Percentiles rank a stretch among this genome's conserved stretches.
Evolutionary conservation across 2,797 vertebrate species (phyloP).

Genomic region (Chloroceryle amazona): DNA sequence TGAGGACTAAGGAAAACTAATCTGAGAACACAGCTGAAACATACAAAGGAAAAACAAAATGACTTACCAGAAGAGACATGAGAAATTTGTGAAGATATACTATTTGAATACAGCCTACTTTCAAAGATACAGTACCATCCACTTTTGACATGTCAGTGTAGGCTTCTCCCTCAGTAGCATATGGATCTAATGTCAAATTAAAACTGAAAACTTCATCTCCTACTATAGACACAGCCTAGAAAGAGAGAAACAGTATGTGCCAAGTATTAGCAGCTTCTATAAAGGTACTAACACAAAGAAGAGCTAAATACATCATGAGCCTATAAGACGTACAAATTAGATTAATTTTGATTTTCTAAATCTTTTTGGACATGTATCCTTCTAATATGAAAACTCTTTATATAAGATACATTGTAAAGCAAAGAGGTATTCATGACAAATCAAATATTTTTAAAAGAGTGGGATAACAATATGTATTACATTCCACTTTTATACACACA

Average conservation of each 20-base stretch:
- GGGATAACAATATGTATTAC: neutral
- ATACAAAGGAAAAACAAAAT: neutral
- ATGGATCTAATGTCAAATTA: constrained; percentile 87
- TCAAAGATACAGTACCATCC: constrained; percentile 89
- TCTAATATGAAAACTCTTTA: neutral
- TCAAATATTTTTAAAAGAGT: neutral
- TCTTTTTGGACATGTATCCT: neutral
- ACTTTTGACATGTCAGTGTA: constrained; percentile 91
- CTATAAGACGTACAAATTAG: neutral
- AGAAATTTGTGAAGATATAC: constrained; percentile 95
- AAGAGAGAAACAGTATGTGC: constrained; percentile 12
- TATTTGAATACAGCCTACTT: constrained; percentile 94
- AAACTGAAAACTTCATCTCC: constrained; percentile 97
- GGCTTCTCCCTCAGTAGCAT: constrained; percentile 88
- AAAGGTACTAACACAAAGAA: neutral
- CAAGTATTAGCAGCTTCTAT: neutral
- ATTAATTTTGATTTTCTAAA: neutral
- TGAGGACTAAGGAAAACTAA: neutral
- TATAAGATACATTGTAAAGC: too few relatives aligned
- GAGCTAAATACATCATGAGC: neutral
- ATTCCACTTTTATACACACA: neutral
- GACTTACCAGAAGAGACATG: constrained; percentile 91
- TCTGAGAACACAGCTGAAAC: neutral
- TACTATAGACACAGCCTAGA: constrained; percentile 93
- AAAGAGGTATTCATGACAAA: neutral